These are phyloP conservation scores for Noturus placidus DNA, from an alignment of 2,113 vertebrate genomes.

Conservation along the genomic window DNA sequence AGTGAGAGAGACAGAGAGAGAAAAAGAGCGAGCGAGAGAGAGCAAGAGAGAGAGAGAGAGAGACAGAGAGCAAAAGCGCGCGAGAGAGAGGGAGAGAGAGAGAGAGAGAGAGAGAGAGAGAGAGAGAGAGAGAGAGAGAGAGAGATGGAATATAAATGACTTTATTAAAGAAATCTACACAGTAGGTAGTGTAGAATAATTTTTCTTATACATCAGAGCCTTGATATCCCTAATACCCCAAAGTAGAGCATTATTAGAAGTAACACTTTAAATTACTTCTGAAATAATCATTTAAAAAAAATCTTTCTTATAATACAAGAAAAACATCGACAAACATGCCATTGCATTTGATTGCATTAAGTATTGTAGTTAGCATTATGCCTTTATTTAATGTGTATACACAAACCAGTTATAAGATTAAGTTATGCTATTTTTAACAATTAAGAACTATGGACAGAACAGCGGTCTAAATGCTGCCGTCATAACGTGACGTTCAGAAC, in stretches of 20 bases:
- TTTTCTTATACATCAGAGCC: background rate
- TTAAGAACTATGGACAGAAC: too few species aligned
- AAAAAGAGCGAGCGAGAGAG: constrained; percentile 45
- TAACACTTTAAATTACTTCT: background rate
- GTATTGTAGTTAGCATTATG: background rate
- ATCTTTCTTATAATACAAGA: background rate
- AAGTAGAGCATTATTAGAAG: background rate
- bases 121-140: background rate
- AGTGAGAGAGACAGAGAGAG: background rate
- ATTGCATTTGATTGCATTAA: background rate
- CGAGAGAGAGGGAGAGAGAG: too few species aligned
- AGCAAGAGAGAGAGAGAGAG: too few species aligned
- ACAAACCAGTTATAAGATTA: background rate
- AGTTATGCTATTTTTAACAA: background rate
- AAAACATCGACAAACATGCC: background rate
- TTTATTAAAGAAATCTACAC: background rate
- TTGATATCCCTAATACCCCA: background rate
- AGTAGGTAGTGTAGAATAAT: background rate
- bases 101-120: constrained; percentile 45
- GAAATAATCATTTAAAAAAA: background rate
- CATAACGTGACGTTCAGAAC: background rate
- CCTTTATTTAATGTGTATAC: background rate
- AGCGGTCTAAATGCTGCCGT: too few species aligned
- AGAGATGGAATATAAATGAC: background rate
- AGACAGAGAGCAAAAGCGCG: too few species aligned